These are phyloP conservation scores for Pseudochromis fuscus DNA, from an alignment of 2,797 vertebrate genomes.

Conservation along the genomic window DNA sequence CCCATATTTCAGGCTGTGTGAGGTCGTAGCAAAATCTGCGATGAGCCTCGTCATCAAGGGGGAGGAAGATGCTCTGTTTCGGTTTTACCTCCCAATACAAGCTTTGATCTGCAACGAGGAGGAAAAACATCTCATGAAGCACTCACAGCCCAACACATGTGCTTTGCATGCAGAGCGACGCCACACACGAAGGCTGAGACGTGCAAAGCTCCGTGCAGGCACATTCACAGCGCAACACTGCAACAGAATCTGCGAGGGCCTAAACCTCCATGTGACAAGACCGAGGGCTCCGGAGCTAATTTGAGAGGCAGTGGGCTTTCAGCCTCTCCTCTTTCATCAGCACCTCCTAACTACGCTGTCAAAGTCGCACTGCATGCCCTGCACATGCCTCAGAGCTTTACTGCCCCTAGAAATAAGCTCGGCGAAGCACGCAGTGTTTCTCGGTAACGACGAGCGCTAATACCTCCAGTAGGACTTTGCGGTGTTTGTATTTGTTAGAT, in stretches of 20 bases:
- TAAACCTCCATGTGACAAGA: conserved; percentile 72
- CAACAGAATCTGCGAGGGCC: conserved; percentile 71
- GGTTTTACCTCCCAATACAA: conserved; percentile 46
- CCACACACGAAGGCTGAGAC: conserved; percentile 29
- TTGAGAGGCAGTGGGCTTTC: conserved; percentile 78
- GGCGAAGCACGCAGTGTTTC: conserved; percentile 31
- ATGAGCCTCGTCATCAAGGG: conserved; percentile 29
- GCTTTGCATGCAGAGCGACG: conserved; percentile 25
- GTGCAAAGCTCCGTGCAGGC: conserved; percentile 35
- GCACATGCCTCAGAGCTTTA: conserved; percentile 67
- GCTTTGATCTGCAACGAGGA: conserved; percentile 51
- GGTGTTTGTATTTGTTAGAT: conserved; percentile 28
- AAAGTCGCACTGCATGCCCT: conserved; percentile 63
- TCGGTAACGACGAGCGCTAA: conserved; percentile 46
- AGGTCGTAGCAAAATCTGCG: conserved; percentile 41
- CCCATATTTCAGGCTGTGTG: conserved; percentile 47
- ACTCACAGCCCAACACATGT: conserved; percentile 51
- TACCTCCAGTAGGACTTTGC: conserved; percentile 23
- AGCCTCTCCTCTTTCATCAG: conserved; percentile 86
- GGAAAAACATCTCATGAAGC: conserved; percentile 37
- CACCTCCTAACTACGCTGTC: conserved; percentile 86
- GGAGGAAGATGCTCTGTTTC: conserved; percentile 43
- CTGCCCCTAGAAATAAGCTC: conserved; percentile 73
- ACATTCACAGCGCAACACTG: conserved; percentile 37
- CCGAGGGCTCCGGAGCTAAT: conserved; percentile 78